phyloP scores from a whole-genome alignment of 2,797 vertebrate species.

The Nothura maculosa region DNA sequence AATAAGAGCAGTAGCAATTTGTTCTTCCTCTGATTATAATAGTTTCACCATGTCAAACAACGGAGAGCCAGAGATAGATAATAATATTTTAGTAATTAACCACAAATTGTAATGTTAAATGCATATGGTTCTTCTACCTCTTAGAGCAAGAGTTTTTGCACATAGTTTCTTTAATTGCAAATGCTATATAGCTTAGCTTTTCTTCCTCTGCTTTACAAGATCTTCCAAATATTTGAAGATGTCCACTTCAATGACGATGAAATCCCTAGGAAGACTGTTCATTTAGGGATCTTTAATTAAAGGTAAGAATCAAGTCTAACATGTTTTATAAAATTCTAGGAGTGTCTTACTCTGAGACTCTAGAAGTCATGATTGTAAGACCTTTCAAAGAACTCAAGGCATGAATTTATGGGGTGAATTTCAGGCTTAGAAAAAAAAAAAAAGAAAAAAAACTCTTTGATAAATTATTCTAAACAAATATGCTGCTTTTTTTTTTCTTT shows the following conservation, averaged over 20 bases:
- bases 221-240: background rate
- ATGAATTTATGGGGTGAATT: background rate
- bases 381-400: background rate
- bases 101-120: background rate
- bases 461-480: background rate
- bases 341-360: background rate
- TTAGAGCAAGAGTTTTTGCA: background rate
- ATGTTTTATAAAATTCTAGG: background rate
- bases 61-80: background rate
- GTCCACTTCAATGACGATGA: background rate
- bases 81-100: background rate
- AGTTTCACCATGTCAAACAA: background rate
- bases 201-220: background rate
- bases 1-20: background rate
- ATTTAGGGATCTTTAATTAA: constrained; percentile 11
- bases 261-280: background rate
- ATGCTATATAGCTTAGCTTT: background rate
- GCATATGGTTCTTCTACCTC: background rate
- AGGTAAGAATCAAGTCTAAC: background rate
- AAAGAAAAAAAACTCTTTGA: too few species aligned
- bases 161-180: background rate
- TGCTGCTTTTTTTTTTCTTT: too few species aligned
- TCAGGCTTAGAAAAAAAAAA: background rate
- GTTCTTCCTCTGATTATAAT: background rate
- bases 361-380: background rate